Percentiles rank a stretch among this genome's conserved stretches.
Evolutionary conservation across 2,113 vertebrate species (phyloP).

Genomic region (Elanoides forficatus): DNA sequence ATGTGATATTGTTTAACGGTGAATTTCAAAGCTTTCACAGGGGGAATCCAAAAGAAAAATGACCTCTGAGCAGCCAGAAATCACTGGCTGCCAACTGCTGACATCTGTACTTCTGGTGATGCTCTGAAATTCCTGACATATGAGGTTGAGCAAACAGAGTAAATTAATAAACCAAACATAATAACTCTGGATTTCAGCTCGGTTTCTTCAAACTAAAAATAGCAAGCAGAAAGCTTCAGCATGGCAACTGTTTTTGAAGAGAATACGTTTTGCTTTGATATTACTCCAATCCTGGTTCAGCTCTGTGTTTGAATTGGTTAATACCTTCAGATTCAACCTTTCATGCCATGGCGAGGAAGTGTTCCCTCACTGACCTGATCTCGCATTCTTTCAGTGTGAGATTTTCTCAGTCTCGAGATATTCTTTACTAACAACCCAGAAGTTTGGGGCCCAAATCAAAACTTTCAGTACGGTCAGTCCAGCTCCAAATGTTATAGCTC

Average conservation of each 20-base stretch:
- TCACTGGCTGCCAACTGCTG: constrained; percentile 1
- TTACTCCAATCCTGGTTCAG: neutral
- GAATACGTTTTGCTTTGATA: neutral
- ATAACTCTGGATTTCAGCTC: neutral
- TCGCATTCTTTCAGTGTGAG: neutral
- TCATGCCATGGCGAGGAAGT: neutral
- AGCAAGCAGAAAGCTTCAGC: neutral
- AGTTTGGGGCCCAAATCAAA: neutral
- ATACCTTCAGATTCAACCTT: neutral
- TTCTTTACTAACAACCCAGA: neutral
- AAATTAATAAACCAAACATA: constrained; percentile 44
- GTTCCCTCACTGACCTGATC: neutral
- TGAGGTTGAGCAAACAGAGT: neutral
- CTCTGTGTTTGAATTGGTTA: neutral
- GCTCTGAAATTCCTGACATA: constrained; percentile 4
- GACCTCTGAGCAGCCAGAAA: neutral
- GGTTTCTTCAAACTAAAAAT: neutral
- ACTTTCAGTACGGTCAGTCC: neutral
- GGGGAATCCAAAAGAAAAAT: constrained; percentile 16
- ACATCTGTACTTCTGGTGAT: neutral
- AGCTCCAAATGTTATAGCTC: neutral
- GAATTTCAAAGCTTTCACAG: constrained; percentile 25
- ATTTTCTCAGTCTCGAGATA: neutral
- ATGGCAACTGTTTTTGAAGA: neutral
- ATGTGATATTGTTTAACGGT: neutral